Conservation (phyloP, 2,797 vertebrate species). For the Arctocebus calabarensis region DNA sequence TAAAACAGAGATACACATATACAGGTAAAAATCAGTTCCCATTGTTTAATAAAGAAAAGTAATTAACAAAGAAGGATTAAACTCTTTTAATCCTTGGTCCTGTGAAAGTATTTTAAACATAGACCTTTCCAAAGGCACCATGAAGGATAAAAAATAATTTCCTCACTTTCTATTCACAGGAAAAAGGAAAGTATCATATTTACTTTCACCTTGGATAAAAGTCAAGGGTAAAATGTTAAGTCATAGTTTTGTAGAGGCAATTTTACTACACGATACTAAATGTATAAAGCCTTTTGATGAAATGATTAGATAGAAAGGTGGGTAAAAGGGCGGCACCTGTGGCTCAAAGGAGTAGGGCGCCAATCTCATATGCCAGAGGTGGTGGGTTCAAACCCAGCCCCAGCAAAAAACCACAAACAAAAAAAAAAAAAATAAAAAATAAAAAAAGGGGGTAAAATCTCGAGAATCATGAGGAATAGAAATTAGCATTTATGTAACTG, state of each 20-base stretch:
- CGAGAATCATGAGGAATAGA: background rate
- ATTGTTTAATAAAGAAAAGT: background rate
- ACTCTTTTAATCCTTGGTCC: background rate
- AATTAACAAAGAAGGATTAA: slow-evolving; percentile 14
- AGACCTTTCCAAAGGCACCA: background rate
- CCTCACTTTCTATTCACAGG: background rate
- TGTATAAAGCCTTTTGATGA: background rate
- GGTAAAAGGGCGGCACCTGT: background rate
- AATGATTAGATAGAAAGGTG: background rate
- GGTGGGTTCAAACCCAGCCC: too few species aligned
- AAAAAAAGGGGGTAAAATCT: background rate
- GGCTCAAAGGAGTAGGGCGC: too few species aligned
- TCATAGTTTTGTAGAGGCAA: background rate
- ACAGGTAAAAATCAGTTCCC: slow-evolving; percentile 48
- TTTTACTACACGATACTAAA: background rate
- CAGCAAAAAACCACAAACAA: too few species aligned
- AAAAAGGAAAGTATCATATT: background rate
- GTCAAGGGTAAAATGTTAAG: slow-evolving; percentile 3
- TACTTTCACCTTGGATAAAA: slow-evolving; percentile 35
- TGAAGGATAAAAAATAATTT: background rate
- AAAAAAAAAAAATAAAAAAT: too few species aligned
- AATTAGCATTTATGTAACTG: background rate
- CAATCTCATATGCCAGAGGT: too few species aligned
- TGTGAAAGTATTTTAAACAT: slow-evolving; percentile 24
- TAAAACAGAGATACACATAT: background rate